Base-by-base conservation (phyloP, 2,797 vertebrate genomes). In the Hypotaenidia philippensis region DNA sequence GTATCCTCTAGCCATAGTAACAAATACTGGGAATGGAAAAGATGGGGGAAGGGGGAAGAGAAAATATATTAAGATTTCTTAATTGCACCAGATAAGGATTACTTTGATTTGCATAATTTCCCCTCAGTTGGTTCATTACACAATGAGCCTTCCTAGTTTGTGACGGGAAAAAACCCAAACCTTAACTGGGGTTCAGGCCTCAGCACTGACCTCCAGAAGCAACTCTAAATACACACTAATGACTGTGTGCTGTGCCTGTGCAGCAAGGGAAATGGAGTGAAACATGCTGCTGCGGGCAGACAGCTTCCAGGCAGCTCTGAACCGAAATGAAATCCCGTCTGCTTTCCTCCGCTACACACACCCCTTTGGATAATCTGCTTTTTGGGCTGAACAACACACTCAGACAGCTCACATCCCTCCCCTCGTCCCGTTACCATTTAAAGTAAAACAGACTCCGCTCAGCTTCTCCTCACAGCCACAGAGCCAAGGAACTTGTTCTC, bases 401-500 rank as follows among this genome's bases (percentile, higher is more conserved):
- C 53, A 0, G 22, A 34, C 83, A 90, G 89, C 41, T 84, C 60
- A 38, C 0, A 0, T 83, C 53, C 38, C 71, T 95, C 78, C 66
- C 80, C 47, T 83, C 16, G 7, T 9, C 71, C 75, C 1, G 6
- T 91, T 89, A 94, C 86, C 91, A 94, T 91, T 95, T 97, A 96
- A 96, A 95, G 94, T 89, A 96, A 96, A 89, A 74, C 45, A 81
- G 60, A 76, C 41, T 1, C 52, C 64, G 3, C 59, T 69, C 32
- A 0, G 87, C 83, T 94, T 90, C 45, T 93, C 59, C 79, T 85
- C 68, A 56, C 47, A 75, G 57, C 44, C 26, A 6, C 53, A 25
- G 50, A 75, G 84, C 71, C 52, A 84, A 74, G 44, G 56, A 91
- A 64, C 26, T 83, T 83, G 78, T 55, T 89, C 87, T 83, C 79